Conservation (phyloP, 2,113 vertebrate genomes). For the Phyllopteryx taeniolatus region DNA sequence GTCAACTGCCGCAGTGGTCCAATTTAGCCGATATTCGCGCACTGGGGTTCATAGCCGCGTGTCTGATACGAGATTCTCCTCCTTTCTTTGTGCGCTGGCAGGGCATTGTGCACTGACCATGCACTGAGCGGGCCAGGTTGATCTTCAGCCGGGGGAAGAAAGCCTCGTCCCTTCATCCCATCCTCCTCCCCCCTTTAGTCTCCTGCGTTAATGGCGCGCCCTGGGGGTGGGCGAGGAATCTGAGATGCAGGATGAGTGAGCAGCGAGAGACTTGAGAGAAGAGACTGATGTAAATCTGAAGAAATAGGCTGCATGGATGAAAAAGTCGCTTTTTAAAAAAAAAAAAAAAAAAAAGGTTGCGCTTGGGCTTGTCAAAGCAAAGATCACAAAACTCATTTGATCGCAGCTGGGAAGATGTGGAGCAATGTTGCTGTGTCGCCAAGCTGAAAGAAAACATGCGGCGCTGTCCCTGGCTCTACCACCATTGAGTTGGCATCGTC, state of each 20-base stretch:
- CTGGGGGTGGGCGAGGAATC: conserved; percentile 32
- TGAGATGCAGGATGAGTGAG: conserved; percentile 52
- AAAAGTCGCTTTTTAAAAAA: conserved; percentile 29
- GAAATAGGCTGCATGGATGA: conserved; percentile 53
- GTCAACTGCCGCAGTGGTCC: conserved; percentile 11
- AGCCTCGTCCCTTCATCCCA: conserved; percentile 42
- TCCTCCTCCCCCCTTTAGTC: conserved; percentile 33
- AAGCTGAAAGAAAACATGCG: not conserved
- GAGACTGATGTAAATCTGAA: conserved; percentile 68
- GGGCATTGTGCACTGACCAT: conserved; percentile 6
- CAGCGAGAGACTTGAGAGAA: conserved; percentile 41
- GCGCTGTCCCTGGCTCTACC: not conserved
- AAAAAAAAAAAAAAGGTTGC: conserved; percentile 23
- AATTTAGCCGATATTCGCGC: not conserved
- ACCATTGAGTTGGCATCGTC: not conserved
- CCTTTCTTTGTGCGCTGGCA: not conserved
- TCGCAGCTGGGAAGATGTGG: conserved; percentile 26
- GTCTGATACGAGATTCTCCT: conserved; percentile 1
- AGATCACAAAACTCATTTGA: conserved; percentile 51
- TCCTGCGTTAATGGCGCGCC: conserved; percentile 46
- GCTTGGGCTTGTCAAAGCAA: conserved; percentile 34
- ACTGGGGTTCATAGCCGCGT: not conserved
- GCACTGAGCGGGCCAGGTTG: conserved; percentile 42
- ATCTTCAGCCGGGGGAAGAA: conserved; percentile 36
- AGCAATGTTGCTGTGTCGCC: not conserved